Base-by-base conservation (phyloP, 2,888 invertebrate species). In the Morinoia aosen region DNA sequence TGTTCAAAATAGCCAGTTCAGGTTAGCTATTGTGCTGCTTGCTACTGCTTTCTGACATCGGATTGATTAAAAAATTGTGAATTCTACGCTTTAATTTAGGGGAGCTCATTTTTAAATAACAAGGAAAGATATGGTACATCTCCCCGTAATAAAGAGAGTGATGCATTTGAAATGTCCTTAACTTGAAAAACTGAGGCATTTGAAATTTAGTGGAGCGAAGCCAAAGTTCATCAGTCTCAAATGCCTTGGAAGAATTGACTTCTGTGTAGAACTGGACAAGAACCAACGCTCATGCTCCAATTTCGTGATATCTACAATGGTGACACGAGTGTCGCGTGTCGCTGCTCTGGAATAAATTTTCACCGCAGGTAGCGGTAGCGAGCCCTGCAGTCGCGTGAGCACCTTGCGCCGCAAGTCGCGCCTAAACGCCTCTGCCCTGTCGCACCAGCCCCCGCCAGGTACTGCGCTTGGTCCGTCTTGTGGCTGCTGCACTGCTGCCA, bases 331-430 rank as follows among this genome's bases (percentile, higher is more conserved):
- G 25, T 33, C 8, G 76, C 7, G 25, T 10, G 76, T 76, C 25
- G 8, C 25, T 33, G 25, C 76, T 76, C 76, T 76, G 25, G 25
- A 16, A 19, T 76, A 33, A 76, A 76, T 76, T 16, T 76, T 33
- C 33, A 3, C 76, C 76, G 39, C 94, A 96, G 95, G 96, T 33
- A 95, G 91, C 14, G 91, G 88, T 39, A 96, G 95, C 90, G 96
- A 95, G 56, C 94, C 96, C 10, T 76, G 88, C 56, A 96, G 96
- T 58, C 40, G 96, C 58, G 96, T 96, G n/a, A 95, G 95, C 40
- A 96, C 95, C 48, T 88, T 95, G 7, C 94, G 95, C 0, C 88
- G 95, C 33, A 96, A 96, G 90, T 56, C 88, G n/a, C 94, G 95
- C 58, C 61, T 94, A 3, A 90, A 58, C 39, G 91, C 88, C 58